Percentiles rank a stretch among this genome's conserved stretches.
Evolutionary conservation across 2,113 vertebrate genomes (phyloP).

Genomic region (Xerus inauris): DNA sequence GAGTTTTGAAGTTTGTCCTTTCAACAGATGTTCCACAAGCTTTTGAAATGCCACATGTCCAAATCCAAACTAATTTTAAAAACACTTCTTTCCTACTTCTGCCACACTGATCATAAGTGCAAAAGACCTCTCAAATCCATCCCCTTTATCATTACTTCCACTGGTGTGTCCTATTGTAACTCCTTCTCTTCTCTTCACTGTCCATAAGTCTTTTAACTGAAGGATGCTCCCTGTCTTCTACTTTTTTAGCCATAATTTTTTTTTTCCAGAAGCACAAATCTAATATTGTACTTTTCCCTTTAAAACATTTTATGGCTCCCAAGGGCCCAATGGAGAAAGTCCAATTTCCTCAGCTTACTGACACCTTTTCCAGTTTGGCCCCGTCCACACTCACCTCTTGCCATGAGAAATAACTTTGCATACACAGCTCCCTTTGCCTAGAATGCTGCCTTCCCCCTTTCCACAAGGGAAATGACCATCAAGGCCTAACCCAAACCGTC

Average conservation of each 20-base stretch:
- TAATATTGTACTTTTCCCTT: not conserved
- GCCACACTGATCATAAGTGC: not conserved
- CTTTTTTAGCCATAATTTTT: not conserved
- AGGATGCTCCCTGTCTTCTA: not conserved
- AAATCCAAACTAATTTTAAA: not conserved
- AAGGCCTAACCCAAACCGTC: not conserved
- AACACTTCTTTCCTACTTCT: not conserved
- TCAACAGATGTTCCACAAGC: not conserved
- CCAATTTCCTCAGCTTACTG: not conserved
- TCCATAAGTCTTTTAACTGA: not conserved
- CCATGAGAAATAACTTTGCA: no score
- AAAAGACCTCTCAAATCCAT: not conserved
- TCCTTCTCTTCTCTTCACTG: not conserved
- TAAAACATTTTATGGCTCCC: not conserved
- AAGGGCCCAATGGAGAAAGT: not conserved
- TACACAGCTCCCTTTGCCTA: not conserved
- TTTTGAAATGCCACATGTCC: not conserved
- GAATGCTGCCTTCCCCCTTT: not conserved
- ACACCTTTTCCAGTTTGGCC: not conserved
- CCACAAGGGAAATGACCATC: not conserved
- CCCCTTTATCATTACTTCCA: not conserved
- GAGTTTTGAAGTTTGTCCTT: not conserved
- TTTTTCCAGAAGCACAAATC: not conserved
- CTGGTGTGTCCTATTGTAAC: not conserved
- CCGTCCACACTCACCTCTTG: no score